phyloP scores from a whole-genome alignment of 2,888 invertebrate genomes.

The Chorisops tibialis region DNA sequence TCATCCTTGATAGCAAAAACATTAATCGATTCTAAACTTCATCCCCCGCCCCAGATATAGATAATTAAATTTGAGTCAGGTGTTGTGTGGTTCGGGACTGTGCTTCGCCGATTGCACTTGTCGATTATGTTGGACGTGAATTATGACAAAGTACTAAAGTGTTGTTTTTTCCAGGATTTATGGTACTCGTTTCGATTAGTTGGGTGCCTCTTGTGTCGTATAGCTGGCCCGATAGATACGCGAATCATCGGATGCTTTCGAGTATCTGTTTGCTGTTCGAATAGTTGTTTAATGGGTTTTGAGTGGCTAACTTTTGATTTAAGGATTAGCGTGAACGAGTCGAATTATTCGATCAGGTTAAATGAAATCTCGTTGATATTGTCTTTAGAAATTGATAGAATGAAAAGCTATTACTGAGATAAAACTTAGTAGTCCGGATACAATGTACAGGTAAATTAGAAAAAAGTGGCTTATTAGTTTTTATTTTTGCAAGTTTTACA shows the following conservation, averaged over 20 bases:
- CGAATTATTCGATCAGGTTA: too few relatives aligned
- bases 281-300: conserved; percentile 12
- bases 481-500: too few relatives aligned
- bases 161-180: conserved; percentile 18
- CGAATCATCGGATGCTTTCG: background rate
- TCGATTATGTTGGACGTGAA: conserved; percentile 11
- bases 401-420: too few relatives aligned
- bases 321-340: background rate
- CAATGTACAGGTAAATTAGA: too few relatives aligned
- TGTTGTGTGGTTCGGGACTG: background rate
- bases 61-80: conserved; percentile 14
- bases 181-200: conserved; percentile 6
- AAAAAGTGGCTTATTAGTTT: too few relatives aligned
- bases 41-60: conserved; percentile 3
- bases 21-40: conserved; percentile 16
- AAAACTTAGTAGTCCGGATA: too few relatives aligned
- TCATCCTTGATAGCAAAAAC: background rate
- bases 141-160: conserved; percentile 17
- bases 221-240: background rate
- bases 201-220: background rate
- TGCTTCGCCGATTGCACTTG: conserved; percentile 22
- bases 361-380: too few relatives aligned
- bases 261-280: background rate
- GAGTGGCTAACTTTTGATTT: conserved; percentile 12
- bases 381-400: too few relatives aligned